These are phyloP conservation scores for Mimumesa dahlbomi DNA, from an alignment of 2,888 invertebrate species.

Conservation along the genomic window DNA sequence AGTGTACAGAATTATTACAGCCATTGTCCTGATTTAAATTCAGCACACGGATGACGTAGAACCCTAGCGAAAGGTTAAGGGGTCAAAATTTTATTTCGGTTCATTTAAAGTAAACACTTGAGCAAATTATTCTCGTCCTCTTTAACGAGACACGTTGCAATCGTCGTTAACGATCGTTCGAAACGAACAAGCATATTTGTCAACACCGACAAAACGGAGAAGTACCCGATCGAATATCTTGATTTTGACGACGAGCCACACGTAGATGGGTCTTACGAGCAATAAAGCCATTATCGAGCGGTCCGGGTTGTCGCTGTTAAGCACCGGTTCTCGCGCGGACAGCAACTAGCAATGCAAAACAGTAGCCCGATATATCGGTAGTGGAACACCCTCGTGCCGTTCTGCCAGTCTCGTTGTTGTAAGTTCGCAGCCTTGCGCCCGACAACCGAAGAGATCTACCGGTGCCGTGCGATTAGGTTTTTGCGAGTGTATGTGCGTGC, in stretches of 20 bases:
- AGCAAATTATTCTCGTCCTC: too few species aligned
- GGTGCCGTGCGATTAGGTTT: conserved; percentile 51
- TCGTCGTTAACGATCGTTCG: too few species aligned
- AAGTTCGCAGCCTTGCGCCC: conserved; percentile 13
- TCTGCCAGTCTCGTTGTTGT: conserved; percentile 5
- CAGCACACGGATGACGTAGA: too few species aligned
- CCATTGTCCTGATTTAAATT: too few species aligned
- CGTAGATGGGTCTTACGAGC: conserved; percentile 41
- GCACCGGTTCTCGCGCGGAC: conserved; percentile 34
- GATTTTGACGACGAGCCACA: conserved; percentile 37
- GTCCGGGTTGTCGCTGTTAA: conserved; percentile 49
- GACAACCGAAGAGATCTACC: conserved; percentile 30
- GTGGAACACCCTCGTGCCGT: conserved; percentile 1
- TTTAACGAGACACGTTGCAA: too few species aligned
- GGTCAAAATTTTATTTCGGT: too few species aligned
- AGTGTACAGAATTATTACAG: too few species aligned
- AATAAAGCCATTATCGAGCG: conserved; percentile 65
- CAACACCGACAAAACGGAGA: conserved; percentile 5
- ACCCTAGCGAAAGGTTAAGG: too few species aligned
- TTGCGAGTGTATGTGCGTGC: conserved; percentile 29
- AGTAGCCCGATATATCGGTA: conserved; percentile 40
- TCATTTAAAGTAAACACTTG: too few species aligned
- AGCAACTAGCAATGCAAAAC: conserved; percentile 65
- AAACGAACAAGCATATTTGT: conserved; percentile 21
- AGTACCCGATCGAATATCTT: conserved; percentile 10